A percentile compares a stretch with the other conserved stretches of the same genome.
Conservation (phyloP, 92 coral and sea anemone genomes). For the Zoanthus solanderi region DNA sequence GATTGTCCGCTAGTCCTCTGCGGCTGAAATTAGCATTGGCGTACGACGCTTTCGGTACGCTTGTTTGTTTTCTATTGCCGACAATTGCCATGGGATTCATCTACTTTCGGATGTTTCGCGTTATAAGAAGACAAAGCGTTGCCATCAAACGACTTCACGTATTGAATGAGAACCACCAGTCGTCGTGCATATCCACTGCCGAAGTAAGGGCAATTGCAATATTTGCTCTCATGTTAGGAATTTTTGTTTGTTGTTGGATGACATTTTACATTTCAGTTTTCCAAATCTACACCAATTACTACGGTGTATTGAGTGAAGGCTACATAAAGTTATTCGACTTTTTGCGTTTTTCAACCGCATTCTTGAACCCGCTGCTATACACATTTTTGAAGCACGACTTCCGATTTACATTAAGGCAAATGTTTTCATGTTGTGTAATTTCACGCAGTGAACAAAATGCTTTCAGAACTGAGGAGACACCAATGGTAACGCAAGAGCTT, state of each 20-base stretch:
- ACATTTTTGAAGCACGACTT: slow-evolving; percentile 93
- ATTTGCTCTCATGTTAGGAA: slow-evolving; percentile 90
- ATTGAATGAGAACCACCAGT: slow-evolving; percentile 32
- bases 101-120: slow-evolving; percentile 84
- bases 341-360: slow-evolving; percentile 84
- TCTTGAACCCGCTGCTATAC: slow-evolving; percentile 90
- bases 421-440: background rate
- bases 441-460: slow-evolving; percentile 8
- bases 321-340: slow-evolving; percentile 84
- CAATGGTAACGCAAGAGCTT: slow-evolving; percentile 21
- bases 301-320: slow-evolving; percentile 48
- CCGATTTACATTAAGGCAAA: slow-evolving; percentile 63
- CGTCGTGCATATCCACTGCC: slow-evolving; percentile 49
- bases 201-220: slow-evolving; percentile 91
- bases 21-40: slow-evolving; percentile 63
- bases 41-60: slow-evolving; percentile 73
- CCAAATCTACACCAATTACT: slow-evolving; percentile 64
- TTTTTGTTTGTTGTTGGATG: slow-evolving; percentile 90
- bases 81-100: slow-evolving; percentile 78
- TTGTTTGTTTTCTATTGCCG: slow-evolving; percentile 81
- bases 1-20: slow-evolving; percentile 35
- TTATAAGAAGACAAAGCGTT: slow-evolving; percentile 78
- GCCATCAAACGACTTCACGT: slow-evolving; percentile 76
- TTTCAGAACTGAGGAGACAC: slow-evolving; percentile 26
- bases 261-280: slow-evolving; percentile 86